Evolutionary conservation across 1,140 invertebrate species (phyloP), one percentile per base, ranked within the genome.

Genomic region (Drosophila lacteicornis): DNA sequence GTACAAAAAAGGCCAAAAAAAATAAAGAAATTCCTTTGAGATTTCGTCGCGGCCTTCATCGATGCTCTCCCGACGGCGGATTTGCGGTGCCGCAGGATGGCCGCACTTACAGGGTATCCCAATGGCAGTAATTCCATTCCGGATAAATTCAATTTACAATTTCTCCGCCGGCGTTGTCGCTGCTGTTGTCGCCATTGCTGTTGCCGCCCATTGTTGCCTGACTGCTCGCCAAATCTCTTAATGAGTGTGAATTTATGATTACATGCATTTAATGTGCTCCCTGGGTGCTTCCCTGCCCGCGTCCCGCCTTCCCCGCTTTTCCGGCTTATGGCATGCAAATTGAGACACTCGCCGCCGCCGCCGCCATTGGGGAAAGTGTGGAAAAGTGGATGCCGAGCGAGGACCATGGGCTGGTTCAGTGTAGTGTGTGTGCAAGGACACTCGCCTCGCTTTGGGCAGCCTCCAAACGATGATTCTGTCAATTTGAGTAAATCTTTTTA

Each of bases 401-500:
- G 76, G 67, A 67, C 80, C 80, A 68, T 71, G 42, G 45, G 61
- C 61, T 15, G 45, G 0, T 30, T 17, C 19, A 40, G 45, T 61
- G 33, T 36, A 30, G 43, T 58, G 45, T 49, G 42, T 40, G 22
- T 15, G 47, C 63, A 77, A 77, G 74, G 75, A 77, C 75, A 77
- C 50, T 43, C 58, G 33, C 58, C 25, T 68, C 51, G 13, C 53
- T 58, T 43, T 68, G 62, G 42, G 50, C 55, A 33, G 30, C 51
- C 40, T 49, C 53, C 81, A 46, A 66, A 63, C 80, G 74, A 71
- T 79, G 85, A 79, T 84, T 88, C 80, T 90, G 84, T 90, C 84
- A 88, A 90, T 88, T 90, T 88, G 84, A 90, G 85, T 90, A 88
- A 88, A 88, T 90, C 84, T 88, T 81, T 88, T 88, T 88, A 88